Evolutionary conservation across 1,140 invertebrate species (phyloP).

Genomic region (Panagrolaimus sp.): DNA sequence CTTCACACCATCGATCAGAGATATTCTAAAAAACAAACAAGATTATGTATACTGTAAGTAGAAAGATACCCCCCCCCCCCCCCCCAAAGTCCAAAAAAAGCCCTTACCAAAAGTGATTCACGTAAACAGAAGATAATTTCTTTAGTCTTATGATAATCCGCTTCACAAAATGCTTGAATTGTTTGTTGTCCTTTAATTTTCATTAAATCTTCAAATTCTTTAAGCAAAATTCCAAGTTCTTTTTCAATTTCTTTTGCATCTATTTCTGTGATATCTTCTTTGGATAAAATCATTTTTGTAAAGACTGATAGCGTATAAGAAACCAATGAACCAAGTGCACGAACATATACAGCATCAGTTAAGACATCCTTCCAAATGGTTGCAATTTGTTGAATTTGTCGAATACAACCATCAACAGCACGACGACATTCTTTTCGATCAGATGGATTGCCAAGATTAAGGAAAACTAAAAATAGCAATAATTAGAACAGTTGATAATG

Average conservation of each 20-base stretch:
- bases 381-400: neutral
- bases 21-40: neutral
- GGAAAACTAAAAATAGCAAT: neutral
- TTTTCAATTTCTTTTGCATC: neutral
- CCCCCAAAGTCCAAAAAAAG: too few species aligned
- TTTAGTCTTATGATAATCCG: neutral
- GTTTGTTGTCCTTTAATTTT: neutral
- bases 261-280: neutral
- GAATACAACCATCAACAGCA: neutral
- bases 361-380: neutral
- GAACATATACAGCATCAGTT: conserved; percentile 3
- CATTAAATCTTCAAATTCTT: neutral
- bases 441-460: neutral
- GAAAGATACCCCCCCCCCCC: too few species aligned
- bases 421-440: neutral
- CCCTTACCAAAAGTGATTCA: neutral
- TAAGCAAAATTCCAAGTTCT: neutral
- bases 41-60: too few species aligned
- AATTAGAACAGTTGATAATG: neutral
- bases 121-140: neutral
- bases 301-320: neutral
- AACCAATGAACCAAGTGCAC: neutral
- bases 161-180: neutral
- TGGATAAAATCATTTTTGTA: neutral
- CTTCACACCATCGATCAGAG: conserved; percentile 1